These are phyloP conservation scores for Craterocephalus amniculus DNA, from an alignment of 2,797 vertebrate species.

Conservation along the genomic window DNA sequence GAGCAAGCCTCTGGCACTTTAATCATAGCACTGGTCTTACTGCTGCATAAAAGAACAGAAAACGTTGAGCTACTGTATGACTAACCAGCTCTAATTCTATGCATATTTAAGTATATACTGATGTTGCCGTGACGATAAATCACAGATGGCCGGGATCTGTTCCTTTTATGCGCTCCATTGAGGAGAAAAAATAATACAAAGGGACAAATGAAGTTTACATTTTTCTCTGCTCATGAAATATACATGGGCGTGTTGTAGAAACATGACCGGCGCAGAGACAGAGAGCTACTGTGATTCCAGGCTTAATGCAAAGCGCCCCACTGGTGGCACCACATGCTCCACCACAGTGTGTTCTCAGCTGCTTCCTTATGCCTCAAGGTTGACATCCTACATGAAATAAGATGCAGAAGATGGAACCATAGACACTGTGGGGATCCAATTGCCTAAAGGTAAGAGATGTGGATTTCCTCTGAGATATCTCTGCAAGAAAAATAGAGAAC, in stretches of 20 bases:
- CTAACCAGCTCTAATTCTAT: conserved; percentile 31
- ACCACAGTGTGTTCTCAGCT: conserved; percentile 4
- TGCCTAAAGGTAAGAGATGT: conserved; percentile 29
- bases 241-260: conserved; percentile 31
- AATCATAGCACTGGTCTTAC: conserved; percentile 41
- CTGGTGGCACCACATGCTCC: conserved; percentile 18
- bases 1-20: conserved; percentile 50
- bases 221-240: conserved; percentile 58
- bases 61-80: conserved; percentile 33
- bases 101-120: conserved; percentile 28
- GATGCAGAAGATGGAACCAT: conserved; percentile 2
- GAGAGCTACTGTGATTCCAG: conserved; percentile 26
- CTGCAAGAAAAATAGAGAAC: conserved; percentile 6
- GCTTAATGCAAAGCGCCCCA: conserved; percentile 41
- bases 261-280: conserved; percentile 22
- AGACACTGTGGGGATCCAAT: not conserved
- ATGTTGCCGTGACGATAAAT: conserved; percentile 7
- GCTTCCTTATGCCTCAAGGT: conserved; percentile 27
- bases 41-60: conserved; percentile 29
- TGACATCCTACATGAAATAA: conserved; percentile 24
- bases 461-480: conserved; percentile 7
- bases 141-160: conserved; percentile 32
- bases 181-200: conserved; percentile 6
- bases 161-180: not conserved
- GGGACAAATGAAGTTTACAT: conserved; percentile 27